A percentile compares a stretch with the other conserved stretches of the same genome.
phyloP scores from a whole-genome alignment of 2,113 vertebrate species.

The Vombatus ursinus region DNA sequence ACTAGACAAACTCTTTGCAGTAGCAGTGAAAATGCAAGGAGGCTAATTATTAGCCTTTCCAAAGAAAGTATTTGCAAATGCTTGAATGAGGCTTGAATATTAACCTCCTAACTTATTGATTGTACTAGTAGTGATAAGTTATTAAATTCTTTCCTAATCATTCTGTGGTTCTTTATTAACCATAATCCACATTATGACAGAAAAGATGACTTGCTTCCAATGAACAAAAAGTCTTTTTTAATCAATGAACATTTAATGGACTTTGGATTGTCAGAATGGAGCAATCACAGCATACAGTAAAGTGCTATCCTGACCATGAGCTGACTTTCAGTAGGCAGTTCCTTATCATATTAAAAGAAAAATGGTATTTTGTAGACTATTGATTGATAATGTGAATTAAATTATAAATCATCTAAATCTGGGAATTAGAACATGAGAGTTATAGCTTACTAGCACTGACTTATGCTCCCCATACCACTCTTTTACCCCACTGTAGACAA shows the following conservation, averaged over 20 bases:
- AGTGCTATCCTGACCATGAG: conserved; percentile 45
- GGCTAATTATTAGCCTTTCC: background rate
- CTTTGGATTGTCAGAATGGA: conserved; percentile 48
- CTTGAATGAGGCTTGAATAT: background rate
- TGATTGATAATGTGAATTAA: conserved; percentile 59
- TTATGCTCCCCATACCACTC: background rate
- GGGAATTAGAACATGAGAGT: conserved; percentile 7
- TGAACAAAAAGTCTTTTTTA: conserved; percentile 38
- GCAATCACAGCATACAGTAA: background rate
- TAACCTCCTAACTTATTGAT: background rate
- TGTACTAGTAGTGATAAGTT: background rate
- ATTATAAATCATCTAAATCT: conserved; percentile 43
- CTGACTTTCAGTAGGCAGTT: conserved; percentile 49
- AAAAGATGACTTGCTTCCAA: background rate
- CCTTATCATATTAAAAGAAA: conserved; percentile 61
- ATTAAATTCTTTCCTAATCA: background rate
- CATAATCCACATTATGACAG: background rate
- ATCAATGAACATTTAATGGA: conserved; percentile 63
- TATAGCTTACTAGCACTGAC: background rate
- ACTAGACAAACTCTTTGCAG: background rate
- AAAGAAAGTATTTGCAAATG: background rate
- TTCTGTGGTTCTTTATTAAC: background rate
- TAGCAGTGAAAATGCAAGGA: background rate
- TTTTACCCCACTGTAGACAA: background rate
- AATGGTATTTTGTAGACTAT: conserved; percentile 53